A percentile compares a stretch with the other conserved stretches of the same genome.
These are phyloP conservation scores for Smittia aterrima DNA, from an alignment of 2,888 invertebrate species.

Conservation along the genomic window DNA sequence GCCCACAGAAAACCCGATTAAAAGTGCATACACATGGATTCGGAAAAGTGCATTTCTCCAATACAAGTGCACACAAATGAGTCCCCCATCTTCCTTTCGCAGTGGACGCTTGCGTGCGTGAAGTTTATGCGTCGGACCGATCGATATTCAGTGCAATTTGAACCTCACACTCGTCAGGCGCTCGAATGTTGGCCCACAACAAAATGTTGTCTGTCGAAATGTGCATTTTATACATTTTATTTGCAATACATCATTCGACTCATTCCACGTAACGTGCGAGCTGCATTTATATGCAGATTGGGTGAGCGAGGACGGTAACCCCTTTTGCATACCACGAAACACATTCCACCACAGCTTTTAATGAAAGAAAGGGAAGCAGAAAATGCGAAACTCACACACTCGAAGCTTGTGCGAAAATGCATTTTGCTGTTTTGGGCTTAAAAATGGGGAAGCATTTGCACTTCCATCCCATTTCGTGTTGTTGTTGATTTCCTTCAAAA, in stretches of 20 bases:
- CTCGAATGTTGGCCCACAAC: background rate
- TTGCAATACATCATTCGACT: background rate
- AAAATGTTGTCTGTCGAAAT: slow-evolving; percentile 1
- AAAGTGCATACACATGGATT: background rate
- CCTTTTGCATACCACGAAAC: background rate
- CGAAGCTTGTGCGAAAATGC: slow-evolving; percentile 1
- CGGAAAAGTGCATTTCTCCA: slow-evolving; percentile 4
- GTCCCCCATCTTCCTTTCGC: background rate
- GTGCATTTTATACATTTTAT: slow-evolving; percentile 11
- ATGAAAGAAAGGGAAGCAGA: background rate
- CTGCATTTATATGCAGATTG: background rate
- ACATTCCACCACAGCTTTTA: background rate
- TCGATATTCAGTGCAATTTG: background rate
- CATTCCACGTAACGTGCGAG: background rate
- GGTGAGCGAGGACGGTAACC: background rate
- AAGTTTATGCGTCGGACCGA: background rate
- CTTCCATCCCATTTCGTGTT: background rate
- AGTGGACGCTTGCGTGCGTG: slow-evolving; percentile 3
- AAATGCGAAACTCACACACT: background rate
- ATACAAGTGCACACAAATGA: background rate
- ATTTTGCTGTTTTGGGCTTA: background rate
- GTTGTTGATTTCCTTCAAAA: background rate
- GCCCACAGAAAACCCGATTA: background rate
- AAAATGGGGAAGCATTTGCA: background rate
- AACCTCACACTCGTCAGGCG: background rate